phyloP scores from a whole-genome alignment of 2,888 invertebrate species.

The Acrobasis consociella region DNA sequence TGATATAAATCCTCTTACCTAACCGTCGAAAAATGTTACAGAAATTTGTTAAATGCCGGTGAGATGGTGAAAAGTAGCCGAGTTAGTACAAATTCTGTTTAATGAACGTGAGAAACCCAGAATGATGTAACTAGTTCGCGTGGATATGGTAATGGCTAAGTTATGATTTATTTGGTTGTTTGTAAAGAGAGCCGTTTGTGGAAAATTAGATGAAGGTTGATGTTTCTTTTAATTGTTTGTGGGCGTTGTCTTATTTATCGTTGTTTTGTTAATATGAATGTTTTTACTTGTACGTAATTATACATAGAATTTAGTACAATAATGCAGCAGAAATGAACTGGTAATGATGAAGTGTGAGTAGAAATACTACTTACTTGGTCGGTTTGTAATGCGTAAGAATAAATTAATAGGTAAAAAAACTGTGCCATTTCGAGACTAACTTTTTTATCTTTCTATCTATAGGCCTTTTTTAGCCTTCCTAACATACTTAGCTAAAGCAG shows the following conservation, averaged over 20 bases:
- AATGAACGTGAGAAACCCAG: constrained; percentile 10
- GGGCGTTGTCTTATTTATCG: background rate
- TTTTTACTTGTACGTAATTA: too few relatives aligned
- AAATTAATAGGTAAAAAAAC: too few relatives aligned
- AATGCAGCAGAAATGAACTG: too few relatives aligned
- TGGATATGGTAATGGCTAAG: background rate
- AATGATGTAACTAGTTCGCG: constrained; percentile 6
- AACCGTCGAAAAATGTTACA: constrained; percentile 2
- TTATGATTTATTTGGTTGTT: background rate
- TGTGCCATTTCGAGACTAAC: too few relatives aligned
- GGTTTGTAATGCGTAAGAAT: too few relatives aligned
- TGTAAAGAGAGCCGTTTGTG: background rate
- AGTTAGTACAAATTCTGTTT: constrained; percentile 19
- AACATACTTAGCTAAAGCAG: too few relatives aligned
- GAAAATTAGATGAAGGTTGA: background rate
- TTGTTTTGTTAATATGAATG: background rate
- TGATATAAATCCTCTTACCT: constrained; percentile 15
- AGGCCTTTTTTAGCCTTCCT: too few relatives aligned
- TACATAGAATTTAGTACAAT: too few relatives aligned
- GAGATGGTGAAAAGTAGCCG: constrained; percentile 20
- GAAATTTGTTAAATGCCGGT: background rate
- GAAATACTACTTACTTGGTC: too few relatives aligned
- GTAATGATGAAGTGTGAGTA: too few relatives aligned
- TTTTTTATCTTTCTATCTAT: too few relatives aligned
- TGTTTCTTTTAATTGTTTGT: background rate